Percentiles rank a stretch among this genome's conserved stretches.
These are phyloP conservation scores for Epinotia nisella DNA, from an alignment of 2,888 invertebrate species.

Conservation along the genomic window DNA sequence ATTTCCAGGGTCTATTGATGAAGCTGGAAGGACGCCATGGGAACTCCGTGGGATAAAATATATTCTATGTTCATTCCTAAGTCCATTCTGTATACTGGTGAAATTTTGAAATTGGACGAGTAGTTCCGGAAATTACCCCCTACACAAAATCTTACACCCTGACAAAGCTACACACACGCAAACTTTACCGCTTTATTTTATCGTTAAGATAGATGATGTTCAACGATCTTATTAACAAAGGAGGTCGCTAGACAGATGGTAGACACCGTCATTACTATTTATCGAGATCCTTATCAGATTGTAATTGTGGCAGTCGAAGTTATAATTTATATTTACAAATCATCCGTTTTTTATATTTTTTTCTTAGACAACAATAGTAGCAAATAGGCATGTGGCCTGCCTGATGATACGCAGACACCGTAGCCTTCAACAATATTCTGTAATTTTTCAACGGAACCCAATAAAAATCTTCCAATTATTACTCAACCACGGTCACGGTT, in stretches of 20 bases:
- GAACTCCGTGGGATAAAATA: too few relatives aligned
- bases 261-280: slow-evolving; percentile 12
- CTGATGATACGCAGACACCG: not conserved
- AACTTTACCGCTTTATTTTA: too few relatives aligned
- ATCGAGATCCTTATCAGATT: not conserved
- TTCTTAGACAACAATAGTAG: not conserved
- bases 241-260: not conserved
- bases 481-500: slow-evolving; percentile 65
- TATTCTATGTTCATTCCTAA: too few relatives aligned
- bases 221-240: not conserved
- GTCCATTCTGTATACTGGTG: too few relatives aligned
- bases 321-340: not conserved
- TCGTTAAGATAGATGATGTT: not conserved
- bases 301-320: not conserved
- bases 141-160: not conserved
- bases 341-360: not conserved
- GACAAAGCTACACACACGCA: too few relatives aligned
- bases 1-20: too few relatives aligned
- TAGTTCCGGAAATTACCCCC: too few relatives aligned
- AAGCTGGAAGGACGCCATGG: too few relatives aligned
- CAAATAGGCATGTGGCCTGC: too few relatives aligned
- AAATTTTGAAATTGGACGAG: too few relatives aligned
- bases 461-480: slow-evolving; percentile 38
- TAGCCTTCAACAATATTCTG: not conserved
- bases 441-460: slow-evolving; percentile 5